These are phyloP conservation scores for Scaptomyza graminum DNA, from an alignment of 1,140 invertebrate genomes.

Conservation along the genomic window DNA sequence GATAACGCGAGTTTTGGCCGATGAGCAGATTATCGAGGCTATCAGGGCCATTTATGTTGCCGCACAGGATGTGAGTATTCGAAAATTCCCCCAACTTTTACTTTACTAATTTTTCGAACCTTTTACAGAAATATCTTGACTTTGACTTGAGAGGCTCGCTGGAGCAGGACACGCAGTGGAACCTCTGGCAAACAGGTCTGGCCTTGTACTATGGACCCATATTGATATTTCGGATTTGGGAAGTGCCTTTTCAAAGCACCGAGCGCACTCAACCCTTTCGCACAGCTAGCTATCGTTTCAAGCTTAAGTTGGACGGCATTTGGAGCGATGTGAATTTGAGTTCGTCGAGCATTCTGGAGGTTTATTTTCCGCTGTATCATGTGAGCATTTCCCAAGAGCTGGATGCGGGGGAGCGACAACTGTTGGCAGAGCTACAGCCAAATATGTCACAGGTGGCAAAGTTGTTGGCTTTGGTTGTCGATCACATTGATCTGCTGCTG, in stretches of 20 bases:
- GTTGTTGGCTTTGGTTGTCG: constrained; percentile 95
- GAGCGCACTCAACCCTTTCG: constrained; percentile 85
- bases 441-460: constrained; percentile 91
- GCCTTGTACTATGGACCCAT: constrained; percentile 93
- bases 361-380: constrained; percentile 89
- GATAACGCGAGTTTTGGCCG: constrained; percentile 95
- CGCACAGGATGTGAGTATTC: constrained; percentile 58
- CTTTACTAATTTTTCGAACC: neutral
- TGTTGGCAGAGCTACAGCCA: constrained; percentile 86
- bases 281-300: constrained; percentile 85
- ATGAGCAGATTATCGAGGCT: constrained; percentile 94
- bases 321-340: constrained; percentile 94
- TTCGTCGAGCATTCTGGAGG: constrained; percentile 93
- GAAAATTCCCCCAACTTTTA: too few relatives aligned
- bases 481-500: constrained; percentile 97
- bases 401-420: constrained; percentile 52
- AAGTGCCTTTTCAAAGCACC: constrained; percentile 89
- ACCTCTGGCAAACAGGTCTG: constrained; percentile 97
- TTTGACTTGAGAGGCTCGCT: constrained; percentile 73
- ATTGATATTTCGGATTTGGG: constrained; percentile 92
- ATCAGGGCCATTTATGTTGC: constrained; percentile 84
- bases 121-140: constrained; percentile 65
- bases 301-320: constrained; percentile 90
- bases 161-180: constrained; percentile 88
- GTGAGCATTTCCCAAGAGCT: constrained; percentile 63